phyloP scores from a whole-genome alignment of 2,797 vertebrate genomes.

The Remorina albescens region DNA sequence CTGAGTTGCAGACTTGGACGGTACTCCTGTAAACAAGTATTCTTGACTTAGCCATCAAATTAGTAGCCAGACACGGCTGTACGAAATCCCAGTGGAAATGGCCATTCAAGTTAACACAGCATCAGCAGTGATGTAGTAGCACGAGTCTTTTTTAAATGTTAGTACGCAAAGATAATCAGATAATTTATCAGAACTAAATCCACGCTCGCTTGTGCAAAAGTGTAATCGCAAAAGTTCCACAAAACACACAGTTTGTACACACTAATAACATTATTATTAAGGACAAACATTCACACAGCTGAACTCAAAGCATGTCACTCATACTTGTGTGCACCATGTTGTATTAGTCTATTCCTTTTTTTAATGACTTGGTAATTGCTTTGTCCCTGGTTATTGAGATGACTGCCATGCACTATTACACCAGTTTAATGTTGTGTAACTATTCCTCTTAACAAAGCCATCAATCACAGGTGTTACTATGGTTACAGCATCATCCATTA shows the following conservation, averaged over 20 bases:
- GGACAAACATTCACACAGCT: slow-evolving; percentile 20
- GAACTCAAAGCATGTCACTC: slow-evolving; percentile 62
- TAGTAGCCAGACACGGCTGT: slow-evolving; percentile 51
- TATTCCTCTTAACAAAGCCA: slow-evolving; percentile 82
- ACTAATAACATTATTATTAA: slow-evolving; percentile 25
- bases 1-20: slow-evolving; percentile 31
- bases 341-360: slow-evolving; percentile 78
- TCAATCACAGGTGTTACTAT: slow-evolving; percentile 80
- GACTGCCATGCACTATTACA: slow-evolving; percentile 83
- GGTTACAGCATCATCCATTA: slow-evolving; percentile 67
- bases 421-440: slow-evolving; percentile 82
- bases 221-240: background rate
- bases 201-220: slow-evolving; percentile 6
- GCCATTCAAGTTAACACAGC: slow-evolving; percentile 37
- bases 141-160: slow-evolving; percentile 20
- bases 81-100: slow-evolving; percentile 57
- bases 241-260: slow-evolving; percentile 12
- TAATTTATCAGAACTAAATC: slow-evolving; percentile 9
- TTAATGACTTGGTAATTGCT: slow-evolving; percentile 82
- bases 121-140: slow-evolving; percentile 31
- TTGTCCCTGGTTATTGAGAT: slow-evolving; percentile 82
- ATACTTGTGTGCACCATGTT: slow-evolving; percentile 63
- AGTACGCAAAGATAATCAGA: slow-evolving; percentile 12
- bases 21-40: slow-evolving; percentile 59
- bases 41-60: slow-evolving; percentile 66